Percentiles rank a stretch among this genome's conserved stretches.
phyloP scores from a whole-genome alignment of 2,797 vertebrate genomes.

The Rhincodon typus region DNA sequence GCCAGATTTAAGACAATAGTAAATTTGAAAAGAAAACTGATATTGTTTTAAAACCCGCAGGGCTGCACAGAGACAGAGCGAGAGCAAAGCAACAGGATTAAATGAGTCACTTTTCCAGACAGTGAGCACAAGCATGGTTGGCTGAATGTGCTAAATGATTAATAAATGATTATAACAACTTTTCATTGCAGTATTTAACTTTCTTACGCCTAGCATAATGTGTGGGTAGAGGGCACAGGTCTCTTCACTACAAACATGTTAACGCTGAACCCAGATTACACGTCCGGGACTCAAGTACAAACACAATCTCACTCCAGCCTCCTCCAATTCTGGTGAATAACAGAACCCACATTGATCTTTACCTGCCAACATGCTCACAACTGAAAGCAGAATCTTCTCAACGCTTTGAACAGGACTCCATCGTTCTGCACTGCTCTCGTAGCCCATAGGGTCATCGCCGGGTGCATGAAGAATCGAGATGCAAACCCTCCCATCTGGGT shows the following conservation, averaged over 20 bases:
- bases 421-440: conserved; percentile 92
- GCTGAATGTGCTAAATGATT: too few relatives aligned
- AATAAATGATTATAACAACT: too few relatives aligned
- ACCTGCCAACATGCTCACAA: conserved; percentile 94
- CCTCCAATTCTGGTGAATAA: neutral
- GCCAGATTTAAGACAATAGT: too few relatives aligned
- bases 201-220: too few relatives aligned
- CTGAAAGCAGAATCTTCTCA: conserved; percentile 90
- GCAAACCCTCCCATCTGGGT: conserved; percentile 88
- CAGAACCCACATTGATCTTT: conserved; percentile 9
- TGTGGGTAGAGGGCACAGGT: too few relatives aligned
- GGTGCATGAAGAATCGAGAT: conserved; percentile 96
- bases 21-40: too few relatives aligned
- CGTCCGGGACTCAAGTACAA: neutral
- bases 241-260: neutral
- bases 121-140: too few relatives aligned
- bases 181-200: too few relatives aligned
- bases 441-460: conserved; percentile 94
- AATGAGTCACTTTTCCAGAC: too few relatives aligned
- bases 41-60: too few relatives aligned
- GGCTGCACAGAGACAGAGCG: too few relatives aligned
- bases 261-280: neutral
- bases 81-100: too few relatives aligned
- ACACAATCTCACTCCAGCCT: neutral
- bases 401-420: conserved; percentile 98